Evolutionary conservation across 2,888 invertebrate species (phyloP).

Genomic region (Synergus japonicus): DNA sequence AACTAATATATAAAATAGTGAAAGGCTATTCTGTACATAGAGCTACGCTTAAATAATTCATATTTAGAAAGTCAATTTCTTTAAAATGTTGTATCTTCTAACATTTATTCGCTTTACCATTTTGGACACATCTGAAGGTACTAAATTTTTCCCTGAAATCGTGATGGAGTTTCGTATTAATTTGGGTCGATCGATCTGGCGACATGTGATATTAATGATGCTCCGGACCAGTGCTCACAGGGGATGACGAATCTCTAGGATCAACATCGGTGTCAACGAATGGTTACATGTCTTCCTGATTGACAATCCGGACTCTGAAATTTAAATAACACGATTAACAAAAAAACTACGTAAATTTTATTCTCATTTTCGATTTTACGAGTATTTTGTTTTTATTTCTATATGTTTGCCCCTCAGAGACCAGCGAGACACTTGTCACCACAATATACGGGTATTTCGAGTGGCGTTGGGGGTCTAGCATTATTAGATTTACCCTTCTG

Average conservation of each 20-base stretch:
- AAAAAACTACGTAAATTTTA: not conserved
- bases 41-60: too few relatives aligned
- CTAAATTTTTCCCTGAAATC: not conserved
- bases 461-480: conserved; percentile 40
- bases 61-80: too few relatives aligned
- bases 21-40: too few relatives aligned
- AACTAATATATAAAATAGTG: too few relatives aligned
- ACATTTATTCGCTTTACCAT: too few relatives aligned
- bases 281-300: not conserved
- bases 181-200: not conserved
- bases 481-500: conserved; percentile 64
- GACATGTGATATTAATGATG: conserved; percentile 19
- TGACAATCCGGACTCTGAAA: not conserved
- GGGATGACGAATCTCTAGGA: conserved; percentile 19
- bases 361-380: not conserved
- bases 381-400: not conserved
- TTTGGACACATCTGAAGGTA: not conserved
- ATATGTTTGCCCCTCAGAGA: not conserved
- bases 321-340: not conserved
- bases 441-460: conserved; percentile 12
- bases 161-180: not conserved
- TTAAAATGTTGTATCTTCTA: too few relatives aligned
- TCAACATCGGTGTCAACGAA: not conserved
- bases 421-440: conserved; percentile 22
- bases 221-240: conserved; percentile 6